Conservation (phyloP, 2,113 vertebrate genomes). For the Sylvietta virens region DNA sequence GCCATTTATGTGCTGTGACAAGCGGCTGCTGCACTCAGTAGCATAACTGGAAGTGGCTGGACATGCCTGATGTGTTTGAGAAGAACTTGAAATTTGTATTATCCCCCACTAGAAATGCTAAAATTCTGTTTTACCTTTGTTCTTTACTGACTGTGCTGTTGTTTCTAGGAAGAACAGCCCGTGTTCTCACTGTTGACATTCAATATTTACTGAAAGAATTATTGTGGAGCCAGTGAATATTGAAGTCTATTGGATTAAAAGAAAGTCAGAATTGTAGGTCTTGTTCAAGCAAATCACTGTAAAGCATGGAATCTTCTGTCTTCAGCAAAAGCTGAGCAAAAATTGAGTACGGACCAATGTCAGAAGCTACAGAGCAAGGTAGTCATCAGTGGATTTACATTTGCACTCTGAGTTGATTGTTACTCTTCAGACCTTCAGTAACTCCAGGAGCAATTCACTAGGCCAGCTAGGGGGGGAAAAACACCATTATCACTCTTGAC, state of each 20-base stretch:
- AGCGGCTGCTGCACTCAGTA: background rate
- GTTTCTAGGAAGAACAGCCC: background rate
- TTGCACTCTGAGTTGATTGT: background rate
- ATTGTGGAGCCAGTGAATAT: background rate
- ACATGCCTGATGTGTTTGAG: background rate
- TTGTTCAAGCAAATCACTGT: background rate
- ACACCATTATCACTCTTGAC: background rate
- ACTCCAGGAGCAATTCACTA: background rate
- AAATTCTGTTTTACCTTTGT: background rate
- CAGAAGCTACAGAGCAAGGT: background rate
- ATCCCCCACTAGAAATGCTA: background rate
- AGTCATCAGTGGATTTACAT: background rate
- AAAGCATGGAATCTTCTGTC: background rate
- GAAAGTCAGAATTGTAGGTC: background rate
- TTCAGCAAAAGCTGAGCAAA: background rate
- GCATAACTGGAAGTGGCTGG: background rate
- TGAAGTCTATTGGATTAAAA: background rate
- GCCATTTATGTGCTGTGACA: background rate
- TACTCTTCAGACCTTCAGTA: background rate
- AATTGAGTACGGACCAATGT: background rate
- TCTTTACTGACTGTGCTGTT: background rate
- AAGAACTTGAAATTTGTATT: background rate
- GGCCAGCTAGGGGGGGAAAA: background rate
- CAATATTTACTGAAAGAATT: background rate
- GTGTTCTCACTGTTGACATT: background rate